phyloP scores from a whole-genome alignment of 1,140 invertebrate genomes.

The Ips typographus region DNA sequence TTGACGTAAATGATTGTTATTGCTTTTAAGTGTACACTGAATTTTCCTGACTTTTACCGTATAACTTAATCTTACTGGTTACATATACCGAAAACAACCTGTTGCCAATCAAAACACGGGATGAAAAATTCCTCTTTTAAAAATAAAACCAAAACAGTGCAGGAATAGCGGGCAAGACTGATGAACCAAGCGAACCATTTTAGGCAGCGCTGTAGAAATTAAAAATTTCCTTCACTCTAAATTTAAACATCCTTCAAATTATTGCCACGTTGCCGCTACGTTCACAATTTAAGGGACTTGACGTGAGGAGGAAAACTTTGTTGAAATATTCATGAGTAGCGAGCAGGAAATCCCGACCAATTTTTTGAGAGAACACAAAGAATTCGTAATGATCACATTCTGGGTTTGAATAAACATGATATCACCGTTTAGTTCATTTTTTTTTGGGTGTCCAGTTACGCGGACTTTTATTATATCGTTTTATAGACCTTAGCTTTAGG shows the following conservation, averaged over 20 bases:
- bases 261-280: constrained; percentile 15
- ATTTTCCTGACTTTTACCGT: too few species aligned
- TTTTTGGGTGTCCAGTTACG: background rate
- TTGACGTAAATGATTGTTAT: too few species aligned
- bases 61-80: too few species aligned
- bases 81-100: too few species aligned
- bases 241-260: constrained; percentile 21
- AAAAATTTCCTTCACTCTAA: constrained; percentile 18
- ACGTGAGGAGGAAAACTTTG: background rate
- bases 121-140: too few species aligned
- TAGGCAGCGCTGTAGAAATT: constrained; percentile 17
- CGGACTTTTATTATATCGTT: too few species aligned
- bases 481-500: too few species aligned
- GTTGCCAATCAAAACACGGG: too few species aligned
- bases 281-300: background rate
- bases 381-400: constrained; percentile 15
- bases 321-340: constrained; percentile 17
- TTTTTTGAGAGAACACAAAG: constrained; percentile 6
- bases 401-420: constrained; percentile 17
- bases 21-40: too few species aligned
- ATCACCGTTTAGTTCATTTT: constrained; percentile 13
- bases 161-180: constrained; percentile 19
- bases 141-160: constrained; percentile 14
- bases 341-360: constrained; percentile 12
- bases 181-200: constrained; percentile 32